A percentile compares a stretch with the other conserved stretches of the same genome.
Conservation (phyloP, 2,888 invertebrate species). For the Galeopsomyia nigrocyanea region DNA sequence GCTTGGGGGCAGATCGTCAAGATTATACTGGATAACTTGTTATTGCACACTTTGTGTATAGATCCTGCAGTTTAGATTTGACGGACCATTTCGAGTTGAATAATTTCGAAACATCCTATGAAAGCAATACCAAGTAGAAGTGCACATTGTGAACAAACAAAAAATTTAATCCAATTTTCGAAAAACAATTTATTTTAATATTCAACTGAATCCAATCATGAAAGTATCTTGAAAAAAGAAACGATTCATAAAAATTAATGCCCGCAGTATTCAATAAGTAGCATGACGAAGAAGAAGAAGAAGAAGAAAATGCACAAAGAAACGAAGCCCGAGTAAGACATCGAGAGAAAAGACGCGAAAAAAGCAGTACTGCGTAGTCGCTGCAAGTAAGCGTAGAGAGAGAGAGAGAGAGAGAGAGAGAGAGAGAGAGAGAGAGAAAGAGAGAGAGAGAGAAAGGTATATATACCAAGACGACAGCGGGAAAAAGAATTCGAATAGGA, state of each 20-base stretch:
- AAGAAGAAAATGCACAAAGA: not conserved
- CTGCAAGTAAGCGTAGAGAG: too few species aligned
- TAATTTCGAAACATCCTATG: too few species aligned
- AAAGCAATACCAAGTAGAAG: too few species aligned
- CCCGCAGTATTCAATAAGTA: conserved; percentile 2
- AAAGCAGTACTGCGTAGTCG: not conserved
- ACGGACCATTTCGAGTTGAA: not conserved
- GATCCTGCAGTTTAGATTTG: not conserved
- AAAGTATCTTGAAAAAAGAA: conserved; percentile 8
- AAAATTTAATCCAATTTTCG: too few species aligned
- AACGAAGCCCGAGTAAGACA: conserved; percentile 1
- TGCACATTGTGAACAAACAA: too few species aligned
- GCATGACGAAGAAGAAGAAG: not conserved
- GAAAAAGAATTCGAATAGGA: too few species aligned
- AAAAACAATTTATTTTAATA: too few species aligned
- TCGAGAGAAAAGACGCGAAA: not conserved
- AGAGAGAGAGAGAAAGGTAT: not conserved
- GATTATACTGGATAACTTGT: not conserved
- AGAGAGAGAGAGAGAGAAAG: not conserved
- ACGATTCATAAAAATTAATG: not conserved
- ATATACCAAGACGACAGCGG: not conserved
- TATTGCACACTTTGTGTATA: too few species aligned
- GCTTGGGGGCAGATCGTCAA: not conserved
- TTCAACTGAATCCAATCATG: not conserved
- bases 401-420: too few species aligned